Conservation (phyloP, 2,113 vertebrate species). For the Craseonycteris thonglongyai region DNA sequence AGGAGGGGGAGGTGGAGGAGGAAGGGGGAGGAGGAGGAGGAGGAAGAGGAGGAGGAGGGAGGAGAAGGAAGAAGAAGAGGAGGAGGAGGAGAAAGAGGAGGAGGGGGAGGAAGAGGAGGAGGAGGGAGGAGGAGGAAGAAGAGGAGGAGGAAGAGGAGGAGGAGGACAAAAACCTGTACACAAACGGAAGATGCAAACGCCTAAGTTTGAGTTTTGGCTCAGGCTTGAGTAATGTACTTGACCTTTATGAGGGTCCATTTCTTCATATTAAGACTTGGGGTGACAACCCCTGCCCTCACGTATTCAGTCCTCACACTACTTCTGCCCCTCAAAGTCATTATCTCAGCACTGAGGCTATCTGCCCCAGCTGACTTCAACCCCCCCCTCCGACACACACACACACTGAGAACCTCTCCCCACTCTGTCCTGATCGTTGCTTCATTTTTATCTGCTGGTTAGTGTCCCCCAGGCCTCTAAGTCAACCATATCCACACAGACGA, state of each 20-base stretch:
- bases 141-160: not conserved
- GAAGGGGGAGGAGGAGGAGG: no score
- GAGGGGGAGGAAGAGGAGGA: no score
- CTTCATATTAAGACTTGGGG: not conserved
- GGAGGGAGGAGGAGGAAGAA: no score
- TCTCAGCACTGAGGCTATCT: not conserved
- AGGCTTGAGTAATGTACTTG: not conserved
- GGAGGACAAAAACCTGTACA: not conserved
- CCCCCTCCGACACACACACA: not conserved
- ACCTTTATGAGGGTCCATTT: not conserved
- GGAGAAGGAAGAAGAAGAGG: no score
- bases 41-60: not conserved
- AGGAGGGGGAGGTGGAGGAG: no score
- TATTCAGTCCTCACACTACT: not conserved
- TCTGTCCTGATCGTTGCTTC: not conserved
- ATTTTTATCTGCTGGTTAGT: not conserved
- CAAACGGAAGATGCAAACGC: not conserved
- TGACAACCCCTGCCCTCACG: not conserved
- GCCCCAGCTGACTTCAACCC: not conserved
- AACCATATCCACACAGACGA: accelerated
- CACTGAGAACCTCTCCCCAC: not conserved
- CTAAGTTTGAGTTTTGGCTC: not conserved
- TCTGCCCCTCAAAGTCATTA: not conserved
- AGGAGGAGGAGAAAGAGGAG: no score
- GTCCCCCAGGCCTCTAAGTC: not conserved